Conservation (phyloP, 2,888 invertebrate genomes). For the Alentia gelatinosa region DNA sequence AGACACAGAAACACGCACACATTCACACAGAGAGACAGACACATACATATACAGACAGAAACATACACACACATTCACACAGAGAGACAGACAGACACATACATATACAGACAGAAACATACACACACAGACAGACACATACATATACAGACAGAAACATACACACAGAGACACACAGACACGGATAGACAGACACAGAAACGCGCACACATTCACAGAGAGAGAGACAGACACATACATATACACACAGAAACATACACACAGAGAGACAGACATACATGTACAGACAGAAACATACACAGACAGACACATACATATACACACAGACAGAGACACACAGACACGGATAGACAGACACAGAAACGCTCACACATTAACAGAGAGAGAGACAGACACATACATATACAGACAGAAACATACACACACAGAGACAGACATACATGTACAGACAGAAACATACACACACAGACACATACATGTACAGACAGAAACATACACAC, state of each 20-base stretch:
- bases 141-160: not conserved
- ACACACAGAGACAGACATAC: not conserved
- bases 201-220: too few species aligned
- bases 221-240: too few species aligned
- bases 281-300: not conserved
- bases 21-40: not conserved
- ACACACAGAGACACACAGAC: not conserved
- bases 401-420: not conserved
- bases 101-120: not conserved
- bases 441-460: not conserved
- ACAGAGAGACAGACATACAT: not conserved
- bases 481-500: not conserved
- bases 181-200: too few species aligned
- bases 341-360: not conserved
- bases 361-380: not conserved
- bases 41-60: not conserved
- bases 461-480: not conserved
- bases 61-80: not conserved
- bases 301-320: not conserved
- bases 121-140: not conserved
- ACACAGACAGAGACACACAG: not conserved
- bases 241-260: not conserved
- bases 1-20: not conserved
- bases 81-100: not conserved
- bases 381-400: not conserved